phyloP scores from a whole-genome alignment of 2,113 vertebrate species.

The Prionailurus bengalensis region DNA sequence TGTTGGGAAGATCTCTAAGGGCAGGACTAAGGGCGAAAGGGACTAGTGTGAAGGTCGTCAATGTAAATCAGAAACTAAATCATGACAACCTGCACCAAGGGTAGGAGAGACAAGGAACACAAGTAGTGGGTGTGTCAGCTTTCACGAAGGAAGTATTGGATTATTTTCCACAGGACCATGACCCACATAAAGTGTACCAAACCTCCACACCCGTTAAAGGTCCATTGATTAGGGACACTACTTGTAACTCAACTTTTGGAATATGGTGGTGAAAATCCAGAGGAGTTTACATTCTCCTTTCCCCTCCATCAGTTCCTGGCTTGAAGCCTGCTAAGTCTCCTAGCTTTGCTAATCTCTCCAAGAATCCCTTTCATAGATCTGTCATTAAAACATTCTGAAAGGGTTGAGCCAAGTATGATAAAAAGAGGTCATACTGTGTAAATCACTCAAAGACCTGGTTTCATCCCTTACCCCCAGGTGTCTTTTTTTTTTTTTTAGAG shows the following conservation, averaged over 20 bases:
- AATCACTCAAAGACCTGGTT: not conserved
- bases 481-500: not conserved
- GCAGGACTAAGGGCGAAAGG: not conserved
- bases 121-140: not conserved
- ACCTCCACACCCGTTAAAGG: not conserved
- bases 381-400: not conserved
- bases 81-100: not conserved
- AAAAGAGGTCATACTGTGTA: not conserved
- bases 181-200: not conserved
- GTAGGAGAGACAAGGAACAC: not conserved
- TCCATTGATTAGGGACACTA: not conserved
- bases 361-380: not conserved
- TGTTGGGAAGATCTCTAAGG: not conserved
- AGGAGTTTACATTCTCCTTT: not conserved
- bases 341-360: not conserved
- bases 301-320: not conserved
- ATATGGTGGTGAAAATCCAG: not conserved
- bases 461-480: not conserved
- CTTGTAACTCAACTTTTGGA: not conserved
- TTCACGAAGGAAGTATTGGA: not conserved
- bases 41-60: not conserved
- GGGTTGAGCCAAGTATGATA: not conserved
- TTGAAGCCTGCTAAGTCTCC: not conserved
- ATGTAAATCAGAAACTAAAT: not conserved
- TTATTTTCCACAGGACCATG: not conserved